Percentiles rank a stretch among this genome's conserved stretches.
phyloP scores from a whole-genome alignment of 2,113 vertebrate species.

The Thalassoma bifasciatum region DNA sequence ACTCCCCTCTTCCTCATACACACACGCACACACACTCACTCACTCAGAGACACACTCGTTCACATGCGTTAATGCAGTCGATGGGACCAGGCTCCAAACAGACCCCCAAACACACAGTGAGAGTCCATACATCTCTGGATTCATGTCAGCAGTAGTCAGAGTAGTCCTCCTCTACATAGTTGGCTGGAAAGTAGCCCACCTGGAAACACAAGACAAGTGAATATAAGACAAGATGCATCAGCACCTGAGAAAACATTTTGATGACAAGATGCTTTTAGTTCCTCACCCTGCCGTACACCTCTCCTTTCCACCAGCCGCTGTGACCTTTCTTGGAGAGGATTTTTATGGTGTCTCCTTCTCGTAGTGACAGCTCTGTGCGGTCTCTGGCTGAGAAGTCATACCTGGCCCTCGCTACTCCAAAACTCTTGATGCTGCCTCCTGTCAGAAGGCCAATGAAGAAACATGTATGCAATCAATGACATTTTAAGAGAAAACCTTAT shows the following conservation, averaged over 20 bases:
- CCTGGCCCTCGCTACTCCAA: conserved; percentile 88
- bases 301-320: conserved; percentile 94
- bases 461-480: no score
- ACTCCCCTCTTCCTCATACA: not conserved
- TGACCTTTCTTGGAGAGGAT: conserved; percentile 93
- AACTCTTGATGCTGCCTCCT: conserved; percentile 83
- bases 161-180: conserved; percentile 95
- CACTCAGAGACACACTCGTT: conserved; percentile 14
- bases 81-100: conserved; percentile 8
- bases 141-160: conserved; percentile 93
- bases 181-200: conserved; percentile 93
- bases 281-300: conserved; percentile 92
- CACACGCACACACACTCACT: conserved; percentile 15
- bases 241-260: no score
- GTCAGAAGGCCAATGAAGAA: not conserved
- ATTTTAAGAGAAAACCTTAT: no score
- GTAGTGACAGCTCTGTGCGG: conserved; percentile 89
- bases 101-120: not conserved
- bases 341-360: conserved; percentile 91
- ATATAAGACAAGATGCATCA: not conserved
- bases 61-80: conserved; percentile 44
- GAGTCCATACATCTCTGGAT: conserved; percentile 1
- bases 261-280: not conserved
- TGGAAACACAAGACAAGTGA: conserved; percentile 53
- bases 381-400: conserved; percentile 94